These are phyloP conservation scores for Piprites chloris DNA, from an alignment of 2,113 vertebrate genomes.

Conservation along the genomic window DNA sequence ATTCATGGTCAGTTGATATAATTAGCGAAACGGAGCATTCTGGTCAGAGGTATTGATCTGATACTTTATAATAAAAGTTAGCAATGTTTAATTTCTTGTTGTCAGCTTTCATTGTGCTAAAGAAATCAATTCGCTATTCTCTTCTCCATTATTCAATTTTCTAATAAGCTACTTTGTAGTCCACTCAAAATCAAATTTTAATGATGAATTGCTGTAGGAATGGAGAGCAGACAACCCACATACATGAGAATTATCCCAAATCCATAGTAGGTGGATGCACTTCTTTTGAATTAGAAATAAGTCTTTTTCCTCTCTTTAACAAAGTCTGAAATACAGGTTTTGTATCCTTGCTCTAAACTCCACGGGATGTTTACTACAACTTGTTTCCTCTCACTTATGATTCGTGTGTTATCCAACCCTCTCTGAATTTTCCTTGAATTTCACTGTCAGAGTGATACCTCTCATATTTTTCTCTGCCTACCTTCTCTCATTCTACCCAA, in stretches of 20 bases:
- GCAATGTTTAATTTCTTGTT: constrained; percentile 44
- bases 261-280: not conserved
- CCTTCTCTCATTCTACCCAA: not conserved
- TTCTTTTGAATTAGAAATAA: not conserved
- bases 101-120: constrained; percentile 24
- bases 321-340: not conserved
- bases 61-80: constrained; percentile 15
- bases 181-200: constrained; percentile 7
- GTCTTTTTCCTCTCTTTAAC: not conserved
- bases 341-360: not conserved
- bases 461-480: not conserved
- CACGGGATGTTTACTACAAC: not conserved
- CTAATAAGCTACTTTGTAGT: constrained; percentile 47
- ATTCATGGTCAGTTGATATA: not conserved
- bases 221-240: not conserved
- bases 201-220: not conserved
- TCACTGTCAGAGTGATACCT: not conserved
- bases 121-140: constrained; percentile 49
- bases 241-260: not conserved
- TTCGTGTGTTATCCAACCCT: not conserved
- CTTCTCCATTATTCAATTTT: constrained; percentile 27
- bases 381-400: not conserved
- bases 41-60: not conserved
- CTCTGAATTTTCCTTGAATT: not conserved
- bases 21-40: not conserved